phyloP scores from a whole-genome alignment of 2,113 vertebrate species.

The Otus sunia region DNA sequence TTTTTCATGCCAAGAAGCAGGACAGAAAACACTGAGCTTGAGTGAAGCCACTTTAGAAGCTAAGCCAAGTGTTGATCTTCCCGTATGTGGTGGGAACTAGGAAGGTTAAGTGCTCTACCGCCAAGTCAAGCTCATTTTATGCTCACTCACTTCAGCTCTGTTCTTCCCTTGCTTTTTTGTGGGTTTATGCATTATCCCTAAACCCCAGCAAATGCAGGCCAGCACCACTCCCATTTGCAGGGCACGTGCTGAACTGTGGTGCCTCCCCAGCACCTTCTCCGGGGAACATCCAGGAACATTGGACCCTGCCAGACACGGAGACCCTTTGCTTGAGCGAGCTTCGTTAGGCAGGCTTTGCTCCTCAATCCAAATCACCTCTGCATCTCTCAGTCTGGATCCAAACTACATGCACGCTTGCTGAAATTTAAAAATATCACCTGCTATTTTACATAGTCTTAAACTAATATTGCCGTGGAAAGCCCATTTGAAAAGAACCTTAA shows the following conservation, averaged over 20 bases:
- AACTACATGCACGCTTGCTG: not conserved
- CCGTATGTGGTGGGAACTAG: too few species aligned
- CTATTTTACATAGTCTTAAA: not conserved
- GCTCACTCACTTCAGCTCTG: not conserved
- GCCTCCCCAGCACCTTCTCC: not conserved
- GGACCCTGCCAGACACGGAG: not conserved
- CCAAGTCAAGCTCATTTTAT: not conserved
- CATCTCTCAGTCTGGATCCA: not conserved
- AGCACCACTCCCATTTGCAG: not conserved
- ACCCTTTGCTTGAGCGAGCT: not conserved
- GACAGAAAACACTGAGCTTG: not conserved
- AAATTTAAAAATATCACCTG: not conserved
- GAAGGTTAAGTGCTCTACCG: not conserved
- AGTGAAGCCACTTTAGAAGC: not conserved
- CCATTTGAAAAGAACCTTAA: not conserved
- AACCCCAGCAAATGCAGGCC: fast-evolving
- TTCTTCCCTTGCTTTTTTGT: not conserved
- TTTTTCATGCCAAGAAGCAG: not conserved
- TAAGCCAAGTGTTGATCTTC: not conserved
- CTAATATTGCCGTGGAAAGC: not conserved
- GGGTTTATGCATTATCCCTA: not conserved
- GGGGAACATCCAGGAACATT: not conserved
- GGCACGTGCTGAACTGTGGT: not conserved
- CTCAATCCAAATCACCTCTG: not conserved
- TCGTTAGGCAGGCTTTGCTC: not conserved